Evolutionary conservation across 2,113 vertebrate genomes (phyloP), one percentile per base, ranked within the genome.

Genomic region (Ochotona curzoniae): DNA sequence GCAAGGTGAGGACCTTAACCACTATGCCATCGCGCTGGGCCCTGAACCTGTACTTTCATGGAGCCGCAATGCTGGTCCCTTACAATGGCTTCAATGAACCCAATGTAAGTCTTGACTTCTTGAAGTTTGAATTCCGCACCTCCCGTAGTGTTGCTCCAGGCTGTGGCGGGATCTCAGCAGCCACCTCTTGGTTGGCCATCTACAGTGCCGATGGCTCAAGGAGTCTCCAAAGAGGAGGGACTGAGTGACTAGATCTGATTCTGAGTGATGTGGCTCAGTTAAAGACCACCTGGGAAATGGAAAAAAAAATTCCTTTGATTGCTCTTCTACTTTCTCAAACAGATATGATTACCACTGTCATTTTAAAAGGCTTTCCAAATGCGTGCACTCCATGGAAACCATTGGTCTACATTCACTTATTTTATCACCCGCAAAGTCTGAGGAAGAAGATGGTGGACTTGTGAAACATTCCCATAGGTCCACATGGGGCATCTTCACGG

Each of bases 391-490:
- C 6, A 3, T 47, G 38, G 64, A 79, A 61, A 60, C 90, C 26
- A 51, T 60, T 66, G 20, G 47, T 9, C 13, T 61, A 1, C 26
- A 6, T 54, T 71, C 26, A 32, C 70, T 87, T 20, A 73, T 71
- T 93, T 82, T n/a, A 69, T 79, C 82, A 75, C 15, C 18, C 79
- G 30, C 4, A 60, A 85, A 82, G 64, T n/a, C 70, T 81, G 44
- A 81, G 85, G 75, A 93, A 84, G 70, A 75, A 88, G 23, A 32
- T 38, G 67, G 47, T 63, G 8, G 49, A 61, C 18, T 83, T 73
- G 63, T 71, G 79, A 89, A 81, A 57, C 35, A 73, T 69, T 88
- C 86, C 51, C 47, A 64, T 30, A 94, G 21, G 23, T 74, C 76
- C 74, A 18, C 14, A 25, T 28, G 71, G 47, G 23, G 17, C 54